phyloP scores from a whole-genome alignment of 2,888 invertebrate genomes.

The Itoplectis maculator region DNA sequence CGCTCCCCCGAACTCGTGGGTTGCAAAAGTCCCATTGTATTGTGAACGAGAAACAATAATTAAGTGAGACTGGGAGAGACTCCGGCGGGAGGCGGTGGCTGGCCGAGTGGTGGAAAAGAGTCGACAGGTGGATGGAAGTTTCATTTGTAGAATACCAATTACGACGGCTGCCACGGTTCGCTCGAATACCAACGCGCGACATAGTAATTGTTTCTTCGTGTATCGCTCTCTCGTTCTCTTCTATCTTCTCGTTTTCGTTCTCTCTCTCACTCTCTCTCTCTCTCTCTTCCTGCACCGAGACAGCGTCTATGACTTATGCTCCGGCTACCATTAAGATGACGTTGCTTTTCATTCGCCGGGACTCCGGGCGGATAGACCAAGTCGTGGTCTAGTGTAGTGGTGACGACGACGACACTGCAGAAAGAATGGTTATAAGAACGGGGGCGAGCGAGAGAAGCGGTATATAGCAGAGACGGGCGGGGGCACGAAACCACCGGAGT shows the following conservation, averaged over 20 bases:
- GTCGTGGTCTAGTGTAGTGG: slow-evolving; percentile 9
- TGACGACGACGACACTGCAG: slow-evolving; percentile 27
- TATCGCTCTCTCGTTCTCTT: not conserved
- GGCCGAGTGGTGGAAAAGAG: not conserved
- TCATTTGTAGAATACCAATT: slow-evolving; percentile 78
- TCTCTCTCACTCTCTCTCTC: not conserved
- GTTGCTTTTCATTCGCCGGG: slow-evolving; percentile 16
- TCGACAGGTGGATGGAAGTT: slow-evolving; percentile 64
- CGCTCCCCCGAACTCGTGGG: not conserved
- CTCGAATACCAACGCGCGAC: not conserved
- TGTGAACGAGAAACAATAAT: not conserved
- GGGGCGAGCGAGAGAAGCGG: slow-evolving; percentile 67
- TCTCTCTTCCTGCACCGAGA: not conserved
- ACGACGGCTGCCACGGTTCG: slow-evolving; percentile 35
- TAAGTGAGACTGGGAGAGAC: not conserved
- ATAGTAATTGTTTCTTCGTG: slow-evolving; percentile 79
- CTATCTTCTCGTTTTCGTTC: not conserved
- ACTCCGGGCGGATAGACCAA: slow-evolving; percentile 14
- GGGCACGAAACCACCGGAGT: slow-evolving; percentile 65
- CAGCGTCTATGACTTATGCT: not conserved
- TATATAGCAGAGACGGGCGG: not conserved
- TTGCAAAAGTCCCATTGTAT: not conserved
- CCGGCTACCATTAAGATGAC: slow-evolving; percentile 35
- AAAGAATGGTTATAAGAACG: slow-evolving; percentile 71
- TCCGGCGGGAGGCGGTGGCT: too few relatives aligned